Evolutionary conservation across 2,888 invertebrate species (phyloP), one percentile per base, ranked within the genome.

Genomic region (Heliconius ismenius): DNA sequence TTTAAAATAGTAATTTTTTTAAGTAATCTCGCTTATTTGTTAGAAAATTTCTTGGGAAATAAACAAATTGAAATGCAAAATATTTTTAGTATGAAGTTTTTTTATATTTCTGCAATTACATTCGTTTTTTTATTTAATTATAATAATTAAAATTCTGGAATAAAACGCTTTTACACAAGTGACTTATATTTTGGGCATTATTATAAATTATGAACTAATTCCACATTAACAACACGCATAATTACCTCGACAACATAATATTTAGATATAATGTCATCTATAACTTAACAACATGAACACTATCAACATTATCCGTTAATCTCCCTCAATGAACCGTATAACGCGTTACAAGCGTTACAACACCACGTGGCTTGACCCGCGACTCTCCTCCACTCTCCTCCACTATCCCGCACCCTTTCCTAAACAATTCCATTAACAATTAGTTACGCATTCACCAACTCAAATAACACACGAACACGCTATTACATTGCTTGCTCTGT

Each of bases 281-380:
- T 28, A 10, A 69, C 28, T 32, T 32, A 70, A 70, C n/a, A 15
- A n/a, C n/a, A 54, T 32, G 21, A 54, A 73, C 39, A 58, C 54
- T 68, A 49, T 26, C 21, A 74, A 4, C 21, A 26, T 64, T 58
- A 28, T 64, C 58, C 68, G 68, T 54, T 76, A 74, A 73, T 69
- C 78, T 39, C 73, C 76, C 76, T 67, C 76, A 65, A 70, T 67
- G 58, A 54, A 73, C 70, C 72, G 76, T 78, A 79, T 75, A 79
- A 75, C 24, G 65, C 63, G 39, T 75, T 70, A 74, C 69, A 58
- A 28, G 62, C 58, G 24, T 36, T 64, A 76, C 73, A 69, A 39
- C 63, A 75, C 73, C 86, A 82, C 84, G 84, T 83, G 83, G 82
- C 84, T 81, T 86, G 86, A 86, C 86, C 87, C 84, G 81, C 81